Base-by-base conservation (phyloP, 2,113 vertebrate genomes). In the Bothrops jararaca region DNA sequence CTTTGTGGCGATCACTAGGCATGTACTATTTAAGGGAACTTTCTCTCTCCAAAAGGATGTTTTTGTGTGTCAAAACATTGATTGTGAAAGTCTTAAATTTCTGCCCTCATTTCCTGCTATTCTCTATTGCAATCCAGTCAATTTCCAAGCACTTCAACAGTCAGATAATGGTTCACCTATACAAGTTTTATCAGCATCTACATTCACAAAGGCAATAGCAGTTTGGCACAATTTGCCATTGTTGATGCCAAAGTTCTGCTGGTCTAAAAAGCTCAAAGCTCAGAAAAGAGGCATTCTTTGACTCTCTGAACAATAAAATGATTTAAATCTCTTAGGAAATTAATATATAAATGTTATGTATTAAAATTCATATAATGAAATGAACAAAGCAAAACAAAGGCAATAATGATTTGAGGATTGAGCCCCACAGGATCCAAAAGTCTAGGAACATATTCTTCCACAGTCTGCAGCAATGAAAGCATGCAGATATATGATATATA, bases 221-320 rank as follows among this genome's bases (percentile, higher is more conserved):
- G 3, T 1, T 94, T 56, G 91, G 86, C 89, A 87, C 69, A 95
- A 94, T 95, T 57, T 94, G 2, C 86, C 34, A 29, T 95, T 86
- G 69, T 29, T 57, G 45, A 18, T 56, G 26, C 52, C 64, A 57
- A 42, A 29, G 45, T 85, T 92, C 53, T 29, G 18, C 29, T 89
- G 7, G 58, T 22, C 50, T 8, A 22, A 57, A 45, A 39, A 20
- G 1, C 54, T 23, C 53, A 58, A 88, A 5, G 57, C 53, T n/a
- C 23, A 88, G 18, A 69, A 88, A 69, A 58, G n/a, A 92, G 60
- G 56, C 1, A 45, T 92, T 74, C 15, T 18, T 88, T 64, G 29
- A 52, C 11, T 4, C 8, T 45, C n/a, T 54, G 50, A 88, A 88
- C 48, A 74, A 88, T 88, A 26, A 26, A 88, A 54, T n/a, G 23